Evolutionary conservation across 2,113 vertebrate species (phyloP).

Genomic region (Eptesicus fuscus): DNA sequence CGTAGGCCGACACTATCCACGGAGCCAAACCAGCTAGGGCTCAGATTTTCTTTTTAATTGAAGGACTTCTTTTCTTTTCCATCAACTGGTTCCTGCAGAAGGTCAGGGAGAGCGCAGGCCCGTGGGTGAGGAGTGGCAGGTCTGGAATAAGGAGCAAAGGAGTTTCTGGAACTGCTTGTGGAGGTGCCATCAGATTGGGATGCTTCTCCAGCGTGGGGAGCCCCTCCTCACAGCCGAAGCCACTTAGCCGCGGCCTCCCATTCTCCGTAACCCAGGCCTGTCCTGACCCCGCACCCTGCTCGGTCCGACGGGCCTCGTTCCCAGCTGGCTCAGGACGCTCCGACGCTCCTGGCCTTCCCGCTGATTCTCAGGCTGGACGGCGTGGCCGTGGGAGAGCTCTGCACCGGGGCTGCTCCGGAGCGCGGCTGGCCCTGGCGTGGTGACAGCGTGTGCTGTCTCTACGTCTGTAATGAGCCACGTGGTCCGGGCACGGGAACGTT

Average conservation of each 20-base stretch:
- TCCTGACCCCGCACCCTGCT: neutral
- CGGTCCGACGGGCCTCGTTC: neutral
- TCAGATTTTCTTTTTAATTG: neutral
- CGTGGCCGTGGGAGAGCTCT: neutral
- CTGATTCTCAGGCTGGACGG: neutral
- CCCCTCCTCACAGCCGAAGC: neutral
- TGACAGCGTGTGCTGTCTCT: neutral
- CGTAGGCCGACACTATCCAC: neutral
- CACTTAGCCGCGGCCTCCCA: accelerated
- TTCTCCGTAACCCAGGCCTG: neutral
- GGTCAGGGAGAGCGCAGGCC: neutral
- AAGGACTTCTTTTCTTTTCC: neutral
- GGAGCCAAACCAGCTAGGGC: neutral
- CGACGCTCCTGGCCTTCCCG: neutral
- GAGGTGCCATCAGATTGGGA: neutral
- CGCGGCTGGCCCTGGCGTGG: neutral
- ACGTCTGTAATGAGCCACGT: neutral
- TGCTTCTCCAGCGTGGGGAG: neutral
- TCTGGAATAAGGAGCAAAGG: neutral
- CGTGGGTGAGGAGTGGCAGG: neutral
- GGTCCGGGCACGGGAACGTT: neutral
- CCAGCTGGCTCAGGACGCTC: neutral
- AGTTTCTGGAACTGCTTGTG: neutral
- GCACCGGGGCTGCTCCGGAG: neutral
- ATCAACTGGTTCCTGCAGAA: neutral